A percentile compares a stretch with the other conserved stretches of the same genome.
Conservation (phyloP, 2,888 invertebrate species). For the Melipona bicolor region DNA sequence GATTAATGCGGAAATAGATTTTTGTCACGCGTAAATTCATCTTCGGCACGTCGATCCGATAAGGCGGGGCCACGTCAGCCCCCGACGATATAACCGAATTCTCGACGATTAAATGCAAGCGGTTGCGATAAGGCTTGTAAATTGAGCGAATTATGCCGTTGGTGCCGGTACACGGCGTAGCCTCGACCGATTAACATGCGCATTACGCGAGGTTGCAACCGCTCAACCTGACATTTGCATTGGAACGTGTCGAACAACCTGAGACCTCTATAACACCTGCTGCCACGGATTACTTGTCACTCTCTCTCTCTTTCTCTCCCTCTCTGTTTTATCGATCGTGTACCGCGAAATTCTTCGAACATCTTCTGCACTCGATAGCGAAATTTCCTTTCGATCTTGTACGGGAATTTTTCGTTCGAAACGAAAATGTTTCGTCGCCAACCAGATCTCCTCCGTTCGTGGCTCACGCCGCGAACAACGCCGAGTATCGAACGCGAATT, state of each 20-base stretch:
- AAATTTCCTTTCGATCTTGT: background rate
- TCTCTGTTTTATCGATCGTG: constrained; percentile 13
- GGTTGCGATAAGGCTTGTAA: constrained; percentile 82
- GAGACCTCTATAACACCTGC: constrained; percentile 63
- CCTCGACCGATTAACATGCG: constrained; percentile 81
- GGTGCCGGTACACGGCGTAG: constrained; percentile 73
- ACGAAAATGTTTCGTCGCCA: background rate
- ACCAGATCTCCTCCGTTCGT: background rate
- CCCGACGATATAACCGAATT: constrained; percentile 77
- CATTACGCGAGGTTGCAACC: constrained; percentile 76
- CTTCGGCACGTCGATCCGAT: constrained; percentile 32
- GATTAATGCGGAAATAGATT: background rate
- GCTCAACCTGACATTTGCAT: constrained; percentile 78
- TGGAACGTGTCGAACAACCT: constrained; percentile 76
- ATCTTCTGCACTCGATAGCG: background rate
- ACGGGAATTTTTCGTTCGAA: background rate
- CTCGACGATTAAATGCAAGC: constrained; percentile 80
- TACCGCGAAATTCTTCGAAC: background rate
- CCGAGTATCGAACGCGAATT: background rate
- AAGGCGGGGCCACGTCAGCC: constrained; percentile 66
- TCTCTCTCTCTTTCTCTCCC: background rate
- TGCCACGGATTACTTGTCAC: constrained; percentile 32
- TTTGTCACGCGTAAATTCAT: background rate
- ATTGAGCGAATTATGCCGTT: constrained; percentile 82
- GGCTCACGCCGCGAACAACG: background rate